phyloP scores from a whole-genome alignment of 2,888 invertebrate genomes.

The Limnephilus auricula region DNA sequence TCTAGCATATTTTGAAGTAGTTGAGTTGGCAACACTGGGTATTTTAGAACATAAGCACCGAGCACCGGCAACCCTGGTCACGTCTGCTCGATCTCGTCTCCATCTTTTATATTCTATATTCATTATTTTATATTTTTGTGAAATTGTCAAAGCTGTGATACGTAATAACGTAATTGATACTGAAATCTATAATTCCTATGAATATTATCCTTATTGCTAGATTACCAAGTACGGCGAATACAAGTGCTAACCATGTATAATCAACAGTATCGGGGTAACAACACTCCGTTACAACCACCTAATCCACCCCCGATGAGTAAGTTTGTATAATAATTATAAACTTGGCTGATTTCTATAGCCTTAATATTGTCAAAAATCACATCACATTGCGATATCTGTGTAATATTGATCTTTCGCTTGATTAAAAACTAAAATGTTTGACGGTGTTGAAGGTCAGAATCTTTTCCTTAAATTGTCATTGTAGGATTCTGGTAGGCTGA shows the following conservation, averaged over 20 bases:
- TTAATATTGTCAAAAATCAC: not conserved
- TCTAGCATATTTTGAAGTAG: no score
- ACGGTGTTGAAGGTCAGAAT: not conserved
- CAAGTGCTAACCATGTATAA: not conserved
- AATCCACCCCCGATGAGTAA: slow-evolving; percentile 54
- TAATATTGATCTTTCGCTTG: not conserved
- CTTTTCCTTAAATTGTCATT: not conserved
- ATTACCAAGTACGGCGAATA: not conserved
- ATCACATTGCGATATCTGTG: not conserved
- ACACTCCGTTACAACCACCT: slow-evolving; percentile 16
- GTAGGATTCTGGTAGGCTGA: not conserved
- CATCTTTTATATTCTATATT: no score
- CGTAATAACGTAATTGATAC: not conserved
- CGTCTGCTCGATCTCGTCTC: no score
- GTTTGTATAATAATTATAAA: not conserved
- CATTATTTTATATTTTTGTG: no score
- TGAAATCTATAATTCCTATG: not conserved
- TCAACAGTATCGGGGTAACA: slow-evolving; percentile 31
- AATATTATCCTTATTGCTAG: not conserved
- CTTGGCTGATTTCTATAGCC: not conserved
- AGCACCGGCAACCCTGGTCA: no score
- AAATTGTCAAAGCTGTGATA: no score
- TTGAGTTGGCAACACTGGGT: no score
- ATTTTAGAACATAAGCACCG: no score
- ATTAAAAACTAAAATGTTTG: not conserved